A percentile compares a stretch with the other conserved stretches of the same genome.
phyloP scores from a whole-genome alignment of 2,113 vertebrate species.

The Boulengeromyrus knoepffleri region DNA sequence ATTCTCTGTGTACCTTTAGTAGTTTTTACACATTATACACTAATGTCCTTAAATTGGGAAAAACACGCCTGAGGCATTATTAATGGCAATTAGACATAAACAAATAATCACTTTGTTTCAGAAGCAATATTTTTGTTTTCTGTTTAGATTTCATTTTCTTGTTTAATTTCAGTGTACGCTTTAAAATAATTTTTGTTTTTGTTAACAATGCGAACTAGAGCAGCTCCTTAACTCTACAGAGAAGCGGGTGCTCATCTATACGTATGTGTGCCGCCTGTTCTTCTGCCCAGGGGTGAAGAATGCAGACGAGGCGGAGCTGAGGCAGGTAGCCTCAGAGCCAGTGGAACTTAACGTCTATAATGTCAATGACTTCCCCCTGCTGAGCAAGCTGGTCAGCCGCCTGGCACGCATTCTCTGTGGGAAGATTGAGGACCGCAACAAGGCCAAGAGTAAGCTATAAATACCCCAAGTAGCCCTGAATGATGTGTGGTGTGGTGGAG shows the following conservation, averaged over 20 bases:
- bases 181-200: neutral
- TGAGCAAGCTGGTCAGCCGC: constrained; percentile 68
- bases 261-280: neutral
- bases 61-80: neutral
- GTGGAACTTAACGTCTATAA: constrained; percentile 80
- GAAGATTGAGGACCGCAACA: constrained; percentile 68
- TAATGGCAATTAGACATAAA: neutral
- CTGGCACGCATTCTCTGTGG: constrained; percentile 77
- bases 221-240: neutral
- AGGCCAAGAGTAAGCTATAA: constrained; percentile 46
- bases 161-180: neutral
- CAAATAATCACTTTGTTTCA: neutral
- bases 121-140: neutral
- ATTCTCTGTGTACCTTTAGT: neutral
- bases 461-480: neutral
- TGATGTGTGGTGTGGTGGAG: neutral
- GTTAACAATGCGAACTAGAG: neutral
- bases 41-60: neutral
- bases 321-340: constrained; percentile 76
- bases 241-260: neutral
- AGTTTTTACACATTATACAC: neutral
- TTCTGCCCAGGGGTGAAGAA: constrained; percentile 79
- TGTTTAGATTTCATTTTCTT: neutral
- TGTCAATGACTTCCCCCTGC: constrained; percentile 81
- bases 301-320: constrained; percentile 78